Conservation (phyloP, 2,113 vertebrate species). For the Fregata magnificens region DNA sequence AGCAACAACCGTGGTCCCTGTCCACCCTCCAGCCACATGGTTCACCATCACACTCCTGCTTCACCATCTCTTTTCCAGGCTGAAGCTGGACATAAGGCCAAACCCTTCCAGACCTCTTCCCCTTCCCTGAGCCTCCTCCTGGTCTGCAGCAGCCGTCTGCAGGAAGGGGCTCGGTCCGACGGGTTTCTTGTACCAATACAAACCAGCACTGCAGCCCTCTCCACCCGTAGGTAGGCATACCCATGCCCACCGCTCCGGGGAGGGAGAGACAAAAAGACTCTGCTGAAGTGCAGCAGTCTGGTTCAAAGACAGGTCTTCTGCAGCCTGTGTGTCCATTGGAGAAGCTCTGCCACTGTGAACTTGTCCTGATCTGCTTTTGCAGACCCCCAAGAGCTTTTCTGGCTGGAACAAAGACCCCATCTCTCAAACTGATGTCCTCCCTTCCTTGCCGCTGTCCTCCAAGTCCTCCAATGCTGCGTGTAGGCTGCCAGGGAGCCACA, state of each 20-base stretch:
- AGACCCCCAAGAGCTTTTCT: background rate
- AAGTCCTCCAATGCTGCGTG: background rate
- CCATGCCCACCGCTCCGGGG: rapidly evolving
- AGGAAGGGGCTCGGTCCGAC: background rate
- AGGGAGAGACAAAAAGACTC: background rate
- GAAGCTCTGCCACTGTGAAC: background rate
- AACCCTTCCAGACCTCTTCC: background rate
- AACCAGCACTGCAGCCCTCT: background rate
- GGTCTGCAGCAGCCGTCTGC: background rate
- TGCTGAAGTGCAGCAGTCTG: background rate
- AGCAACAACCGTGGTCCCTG: rapidly evolving
- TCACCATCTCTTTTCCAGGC: background rate
- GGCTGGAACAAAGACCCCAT: background rate
- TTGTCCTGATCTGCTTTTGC: background rate
- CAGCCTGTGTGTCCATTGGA: background rate
- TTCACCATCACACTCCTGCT: background rate
- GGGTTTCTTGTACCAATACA: background rate
- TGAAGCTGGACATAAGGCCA: background rate
- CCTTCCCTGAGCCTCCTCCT: background rate
- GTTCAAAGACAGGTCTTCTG: background rate
- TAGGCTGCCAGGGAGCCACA: background rate
- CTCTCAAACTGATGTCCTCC: background rate
- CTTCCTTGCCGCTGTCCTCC: background rate
- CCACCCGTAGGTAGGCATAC: rapidly evolving
- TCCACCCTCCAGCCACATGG: background rate